Base-by-base conservation (phyloP, 2,888 invertebrate genomes). In the Tenthredo livida region DNA sequence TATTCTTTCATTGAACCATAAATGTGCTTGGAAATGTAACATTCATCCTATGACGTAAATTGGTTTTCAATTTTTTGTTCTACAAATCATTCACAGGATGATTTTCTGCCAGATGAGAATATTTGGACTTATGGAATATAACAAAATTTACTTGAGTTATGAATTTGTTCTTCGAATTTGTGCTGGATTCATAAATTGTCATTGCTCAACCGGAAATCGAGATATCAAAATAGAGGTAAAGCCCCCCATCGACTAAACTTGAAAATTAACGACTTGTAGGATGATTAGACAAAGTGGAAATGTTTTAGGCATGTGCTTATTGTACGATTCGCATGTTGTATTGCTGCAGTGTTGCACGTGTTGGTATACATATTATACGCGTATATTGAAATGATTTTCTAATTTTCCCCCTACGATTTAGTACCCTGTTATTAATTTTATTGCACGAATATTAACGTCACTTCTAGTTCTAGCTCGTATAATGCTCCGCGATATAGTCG, bases 391-490 rank as follows among this genome's bases (percentile, higher is more conserved):
- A 33, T 67, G 67, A 67, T 33, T 67, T 67, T 67, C 33, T 67
- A 67, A 67, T 67, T 67, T n/a, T 4, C 67, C 67, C 33, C 33
- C 29, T 4, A 33, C 33, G 67, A 67, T 67, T 67, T 67, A 67
- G 67, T 67, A 67, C 67, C 67, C 33, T 67, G 67, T 73, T 73
- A 47, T 43, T 73, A 40, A 47, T 73, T 73, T 73, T 47, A 73
- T 73, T 43, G n/a, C 73, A 25, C 43, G 43, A 40, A 47, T 73
- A 73, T 73, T 47, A 47, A 43, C 73, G 73, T 73, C 73, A 73
- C 47, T 43, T 73, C 73, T n/a, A 67, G 10, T 67, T 67, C 67
- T 67, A 67, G 25, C 67, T 67, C 15, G 25, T 61, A 61, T 61
- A 2, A 61, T 25, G 12, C 73, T 10, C 3, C 10, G 43, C 40